Conservation (phyloP, 2,888 invertebrate species). For the Polyommatus icarus region DNA sequence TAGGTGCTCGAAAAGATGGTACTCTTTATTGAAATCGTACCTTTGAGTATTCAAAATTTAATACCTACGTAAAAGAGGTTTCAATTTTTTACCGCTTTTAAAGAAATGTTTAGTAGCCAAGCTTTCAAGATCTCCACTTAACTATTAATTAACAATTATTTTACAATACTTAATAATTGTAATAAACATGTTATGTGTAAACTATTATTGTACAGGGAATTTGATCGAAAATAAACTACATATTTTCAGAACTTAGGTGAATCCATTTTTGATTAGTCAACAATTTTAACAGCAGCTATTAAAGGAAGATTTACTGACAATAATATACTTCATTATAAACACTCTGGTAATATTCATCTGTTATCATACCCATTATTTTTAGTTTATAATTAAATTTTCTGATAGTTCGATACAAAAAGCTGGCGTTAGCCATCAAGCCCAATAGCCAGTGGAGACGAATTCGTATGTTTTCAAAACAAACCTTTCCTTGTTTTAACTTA, state of each 20-base stretch:
- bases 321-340: neutral
- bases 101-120: neutral
- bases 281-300: neutral
- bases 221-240: too few species aligned
- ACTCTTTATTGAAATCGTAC: neutral
- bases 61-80: neutral
- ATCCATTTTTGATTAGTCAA: neutral
- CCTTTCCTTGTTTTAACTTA: too few species aligned
- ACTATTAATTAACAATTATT: neutral
- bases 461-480: neutral
- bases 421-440: neutral
- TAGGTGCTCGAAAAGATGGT: neutral
- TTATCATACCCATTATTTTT: neutral
- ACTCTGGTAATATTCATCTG: neutral
- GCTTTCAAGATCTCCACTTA: neutral
- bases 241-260: neutral
- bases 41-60: neutral
- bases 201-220: neutral
- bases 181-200: too few species aligned
- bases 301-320: too few species aligned
- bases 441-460: neutral
- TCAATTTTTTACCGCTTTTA: neutral
- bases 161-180: neutral
- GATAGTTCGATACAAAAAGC: neutral
- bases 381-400: conserved; percentile 2